Base-by-base conservation (phyloP, 2,888 invertebrate genomes). In the Eretmocerus hayati region DNA sequence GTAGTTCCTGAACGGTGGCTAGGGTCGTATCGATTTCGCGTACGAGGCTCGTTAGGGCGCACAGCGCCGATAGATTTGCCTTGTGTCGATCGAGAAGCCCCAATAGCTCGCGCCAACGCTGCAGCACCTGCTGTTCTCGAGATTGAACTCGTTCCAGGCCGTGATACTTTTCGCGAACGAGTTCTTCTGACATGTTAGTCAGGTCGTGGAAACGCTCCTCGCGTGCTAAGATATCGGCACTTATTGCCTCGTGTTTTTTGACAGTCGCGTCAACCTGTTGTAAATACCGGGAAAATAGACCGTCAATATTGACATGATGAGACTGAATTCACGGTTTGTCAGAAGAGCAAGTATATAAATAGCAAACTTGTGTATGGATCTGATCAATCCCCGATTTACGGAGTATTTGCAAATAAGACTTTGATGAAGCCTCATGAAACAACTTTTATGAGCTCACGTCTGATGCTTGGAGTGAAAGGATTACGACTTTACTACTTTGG, bases 161-260 rank as follows among this genome's bases (percentile, higher is more conserved):
- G 67, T 94, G 89, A 74, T 95, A 99, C 58, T 88, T 86, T 75
- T 96, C 96, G 30, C 82, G 78, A 21, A 90, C 87, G 45, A 99
- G 76, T 66, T 97, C 95, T 42, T 86, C 84, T 2, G 92, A 90
- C 91, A 99, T 93, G 45, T 87, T 86, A 0, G 89, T 89, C 38
- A 99, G 77, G 72, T 94, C 91, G 60, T 90, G 87, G 69, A 97
- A 95, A 9, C 97, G 82, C 68, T 96, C 95, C 63, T 92, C 90
- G 48, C 87, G 81, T 13, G 96, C 92, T 45, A 95, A 75, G 47
- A 97, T 96, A 67, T 97, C 97, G 0, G 96, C 95, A 53, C 91
- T 90, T 55, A 97, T 94, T 15, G 97, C 96, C 72, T 97, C 96
- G 68, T 97, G 96, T 66, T 97, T 97, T 75, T 97, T 97, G 33